Evolutionary conservation across 53 echinoderm and acorn worm species (phyloP), one percentile per base, ranked within the genome.

Genomic region (Henricia sp.): DNA sequence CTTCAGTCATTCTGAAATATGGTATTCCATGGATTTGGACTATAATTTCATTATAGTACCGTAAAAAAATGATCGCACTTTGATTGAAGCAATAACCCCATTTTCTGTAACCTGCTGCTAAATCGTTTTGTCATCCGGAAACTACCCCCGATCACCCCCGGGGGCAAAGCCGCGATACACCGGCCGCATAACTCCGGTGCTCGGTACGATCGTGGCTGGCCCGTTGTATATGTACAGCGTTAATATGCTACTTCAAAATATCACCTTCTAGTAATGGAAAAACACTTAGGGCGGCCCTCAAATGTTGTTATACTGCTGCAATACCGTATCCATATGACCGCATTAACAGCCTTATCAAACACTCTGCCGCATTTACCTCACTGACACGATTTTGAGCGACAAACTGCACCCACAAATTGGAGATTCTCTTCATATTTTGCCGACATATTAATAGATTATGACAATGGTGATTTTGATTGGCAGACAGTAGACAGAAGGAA

Each of bases 71-170:
- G 80, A 80, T 80, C 63, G 25, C 46, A 26, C 64, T 80, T 80
- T 80, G 80, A 80, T 80, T 41, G 48, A 36, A 23, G 65, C 80
- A 80, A 80, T 64, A 80, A 65, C 80, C 60, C 78, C 80, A 9
- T 8, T 25, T 10, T 20, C 0, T 24, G 55, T 4, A 17, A 5
- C 39, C 6, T n/a, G 39, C 46, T 37, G 80, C 63, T 32, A 80
- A 80, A 80, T 42, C 80, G 80, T 63, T 80, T 64, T n/a, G 43
- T 6, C 27, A 50, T 37, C 63, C 80, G 63, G 80, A 80, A 80
- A 80, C 64, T 57, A 64, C 13, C 20, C 39, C 6, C 33, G 63
- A 64, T 36, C 23, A 64, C 80, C 80, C 36, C 20, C 64, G 64
- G 75, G 80, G 54, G 33, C 62, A 33, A 37, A 55, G 24, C 73